Evolutionary conservation across 2,797 vertebrate species (phyloP).

Genomic region (Leontopithecus rosalia): DNA sequence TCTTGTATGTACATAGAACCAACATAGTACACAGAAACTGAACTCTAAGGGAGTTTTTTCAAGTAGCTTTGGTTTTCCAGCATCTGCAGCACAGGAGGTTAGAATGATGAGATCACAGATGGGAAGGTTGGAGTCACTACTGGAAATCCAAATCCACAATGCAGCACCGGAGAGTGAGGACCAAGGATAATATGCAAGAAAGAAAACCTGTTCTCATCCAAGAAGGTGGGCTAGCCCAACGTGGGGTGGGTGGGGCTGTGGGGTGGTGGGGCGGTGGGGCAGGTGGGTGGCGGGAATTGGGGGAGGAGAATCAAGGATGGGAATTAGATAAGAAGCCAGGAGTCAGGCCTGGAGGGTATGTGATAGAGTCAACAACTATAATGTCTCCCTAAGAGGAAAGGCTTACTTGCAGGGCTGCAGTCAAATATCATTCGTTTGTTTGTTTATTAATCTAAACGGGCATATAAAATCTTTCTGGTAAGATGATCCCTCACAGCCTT

Average conservation of each 20-base stretch:
- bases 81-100: background rate
- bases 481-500: background rate
- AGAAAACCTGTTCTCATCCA: conserved; percentile 19
- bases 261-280: fast-evolving
- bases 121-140: background rate
- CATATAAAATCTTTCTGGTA: background rate
- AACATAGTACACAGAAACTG: background rate
- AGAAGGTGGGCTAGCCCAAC: background rate
- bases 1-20: background rate
- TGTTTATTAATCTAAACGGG: background rate
- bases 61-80: background rate
- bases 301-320: background rate
- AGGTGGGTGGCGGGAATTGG: fast-evolving
- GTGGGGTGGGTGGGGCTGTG: fast-evolving
- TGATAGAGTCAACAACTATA: background rate
- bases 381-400: background rate
- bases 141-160: background rate
- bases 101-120: background rate
- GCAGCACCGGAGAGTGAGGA: background rate
- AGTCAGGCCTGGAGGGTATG: background rate
- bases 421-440: background rate
- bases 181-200: background rate
- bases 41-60: background rate
- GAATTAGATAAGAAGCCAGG: background rate
- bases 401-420: background rate